phyloP scores from a whole-genome alignment of 1,140 invertebrate species.

The Trachymyrmex cornetzi region DNA sequence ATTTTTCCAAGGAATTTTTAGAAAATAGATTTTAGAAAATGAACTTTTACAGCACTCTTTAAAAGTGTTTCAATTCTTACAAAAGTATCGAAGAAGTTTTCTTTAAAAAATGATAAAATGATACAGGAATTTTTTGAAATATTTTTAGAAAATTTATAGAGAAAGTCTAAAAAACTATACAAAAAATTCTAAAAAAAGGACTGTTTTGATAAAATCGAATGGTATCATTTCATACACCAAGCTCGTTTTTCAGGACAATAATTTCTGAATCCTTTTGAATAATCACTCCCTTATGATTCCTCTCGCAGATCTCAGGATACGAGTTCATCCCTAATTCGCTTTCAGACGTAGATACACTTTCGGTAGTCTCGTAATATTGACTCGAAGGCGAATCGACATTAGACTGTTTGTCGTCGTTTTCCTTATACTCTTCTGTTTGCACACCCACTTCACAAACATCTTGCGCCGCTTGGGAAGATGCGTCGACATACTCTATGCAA shows the following conservation, averaged over 20 bases:
- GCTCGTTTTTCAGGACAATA: constrained; percentile 77
- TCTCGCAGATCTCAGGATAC: constrained; percentile 37
- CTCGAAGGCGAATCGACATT: constrained; percentile 49
- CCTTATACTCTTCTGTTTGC: constrained; percentile 42
- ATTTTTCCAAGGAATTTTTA: too few relatives aligned
- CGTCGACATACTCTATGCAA: constrained; percentile 35
- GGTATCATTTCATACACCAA: constrained; percentile 66
- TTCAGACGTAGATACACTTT: constrained; percentile 42
- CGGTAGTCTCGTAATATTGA: constrained; percentile 47
- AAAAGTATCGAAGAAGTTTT: too few relatives aligned
- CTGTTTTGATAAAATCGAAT: constrained; percentile 4
- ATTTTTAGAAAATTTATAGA: too few relatives aligned
- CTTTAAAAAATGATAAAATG: too few relatives aligned
- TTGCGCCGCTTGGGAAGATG: neutral
- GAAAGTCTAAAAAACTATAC: too few relatives aligned
- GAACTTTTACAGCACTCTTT: too few relatives aligned
- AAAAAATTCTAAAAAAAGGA: too few relatives aligned
- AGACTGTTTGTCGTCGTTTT: constrained; percentile 8
- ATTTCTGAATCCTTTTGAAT: constrained; percentile 80
- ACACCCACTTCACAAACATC: constrained; percentile 31
- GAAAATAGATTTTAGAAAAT: too few relatives aligned
- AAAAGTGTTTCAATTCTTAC: too few relatives aligned
- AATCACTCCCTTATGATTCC: constrained; percentile 67
- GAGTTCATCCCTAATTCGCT: constrained; percentile 57
- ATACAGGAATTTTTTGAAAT: too few relatives aligned